Conservation (phyloP, 2,113 vertebrate species). For the Xiphophorus maculatus region DNA sequence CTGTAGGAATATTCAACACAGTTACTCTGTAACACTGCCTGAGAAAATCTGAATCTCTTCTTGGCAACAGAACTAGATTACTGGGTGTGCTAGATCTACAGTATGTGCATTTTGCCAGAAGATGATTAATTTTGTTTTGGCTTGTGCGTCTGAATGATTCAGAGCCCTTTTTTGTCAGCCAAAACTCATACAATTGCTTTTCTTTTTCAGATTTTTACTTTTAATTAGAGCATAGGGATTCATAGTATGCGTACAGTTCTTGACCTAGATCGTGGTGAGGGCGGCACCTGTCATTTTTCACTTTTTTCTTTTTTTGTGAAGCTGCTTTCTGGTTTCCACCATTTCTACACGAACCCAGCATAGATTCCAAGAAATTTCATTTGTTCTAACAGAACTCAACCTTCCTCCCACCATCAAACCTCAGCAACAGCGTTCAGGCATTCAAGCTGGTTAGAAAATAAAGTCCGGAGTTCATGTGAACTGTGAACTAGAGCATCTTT, state of each 20-base stretch:
- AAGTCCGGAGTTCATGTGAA: neutral
- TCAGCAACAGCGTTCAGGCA: neutral
- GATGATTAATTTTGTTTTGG: conserved; percentile 11
- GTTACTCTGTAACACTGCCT: neutral
- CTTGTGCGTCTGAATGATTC: neutral
- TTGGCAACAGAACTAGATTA: conserved; percentile 2
- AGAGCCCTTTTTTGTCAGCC: neutral
- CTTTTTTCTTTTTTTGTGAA: neutral
- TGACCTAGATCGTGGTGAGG: neutral
- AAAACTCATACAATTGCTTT: neutral
- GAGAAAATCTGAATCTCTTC: neutral
- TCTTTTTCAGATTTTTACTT: conserved; percentile 1
- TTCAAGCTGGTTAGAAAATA: neutral
- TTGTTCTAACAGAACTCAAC: neutral
- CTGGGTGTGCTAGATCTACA: neutral
- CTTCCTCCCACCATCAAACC: neutral
- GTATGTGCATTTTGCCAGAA: neutral
- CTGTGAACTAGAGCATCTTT: conserved; percentile 1
- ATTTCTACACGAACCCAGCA: neutral
- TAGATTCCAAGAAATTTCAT: neutral
- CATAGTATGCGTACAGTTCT: neutral
- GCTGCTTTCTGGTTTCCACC: neutral
- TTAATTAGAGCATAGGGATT: neutral
- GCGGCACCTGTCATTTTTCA: neutral
- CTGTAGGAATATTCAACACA: neutral